Evolutionary conservation across 2,888 invertebrate species (phyloP), one percentile per base, ranked within the genome.

Genomic region (Allophyes oxyacanthae): DNA sequence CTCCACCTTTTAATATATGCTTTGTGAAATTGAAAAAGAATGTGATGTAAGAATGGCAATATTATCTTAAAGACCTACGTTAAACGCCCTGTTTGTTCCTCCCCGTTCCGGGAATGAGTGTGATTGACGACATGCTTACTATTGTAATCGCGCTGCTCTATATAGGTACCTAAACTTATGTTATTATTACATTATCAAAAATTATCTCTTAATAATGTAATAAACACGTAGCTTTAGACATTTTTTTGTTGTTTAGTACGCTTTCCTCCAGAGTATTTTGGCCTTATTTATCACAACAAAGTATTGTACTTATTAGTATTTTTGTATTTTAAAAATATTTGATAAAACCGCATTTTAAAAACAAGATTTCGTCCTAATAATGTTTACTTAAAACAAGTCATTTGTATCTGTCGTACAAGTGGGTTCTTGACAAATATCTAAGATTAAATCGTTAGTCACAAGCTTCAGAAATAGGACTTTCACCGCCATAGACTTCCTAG

Each of bases 1-100:
- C 98, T 0, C 94, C 95, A 59, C 79, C 80, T 2, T 86, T 72
- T 37, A 67, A 71, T 8, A 33, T 87, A 38, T 64, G 68, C 33
- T 81, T 81, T 32, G 49, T 25, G 0, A 60, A 42, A 15, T 43
- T 67, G 33, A 40, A 50, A 2, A n/a, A 37, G 3, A 48, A 28
- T 15, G 28, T 13, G 32, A 30, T 11, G 20, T 32, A 49, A 25
- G 20, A 5, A 7, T 26, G 25, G 14, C 6, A 6, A 10, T 6
- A 10, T 15, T 34, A 28, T 28, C 6, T 6, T 6, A 28, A 8
- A 8, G 6, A 28, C 28, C 4, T 3, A 20, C 28, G 28, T 28
- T 28, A 8, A 28, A 28, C 8, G 15, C 10, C 11, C 25, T 37
- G 11, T 38, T 43, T 15, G 11, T 20, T n/a, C n/a, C n/a, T n/a